Conservation (phyloP, 2,113 vertebrate genomes). For the Thamnophis sirtalis region DNA sequence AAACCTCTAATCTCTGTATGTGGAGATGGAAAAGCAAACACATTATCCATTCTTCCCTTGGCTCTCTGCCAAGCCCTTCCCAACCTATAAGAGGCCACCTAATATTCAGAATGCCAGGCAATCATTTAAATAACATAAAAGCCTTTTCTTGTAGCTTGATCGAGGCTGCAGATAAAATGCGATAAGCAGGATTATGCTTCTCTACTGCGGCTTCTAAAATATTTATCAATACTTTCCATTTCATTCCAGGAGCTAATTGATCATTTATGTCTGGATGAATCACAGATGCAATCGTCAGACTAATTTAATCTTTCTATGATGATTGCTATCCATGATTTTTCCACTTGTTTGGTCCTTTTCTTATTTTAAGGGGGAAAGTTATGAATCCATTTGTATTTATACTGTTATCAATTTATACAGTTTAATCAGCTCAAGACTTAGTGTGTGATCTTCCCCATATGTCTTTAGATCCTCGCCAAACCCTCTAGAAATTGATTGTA, state of each 20-base stretch:
- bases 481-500: neutral
- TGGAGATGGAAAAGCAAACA: slow-evolving; percentile 51
- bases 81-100: slow-evolving; percentile 52
- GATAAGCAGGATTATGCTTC: slow-evolving; percentile 41
- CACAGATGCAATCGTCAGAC: slow-evolving; percentile 29
- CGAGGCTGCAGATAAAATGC: slow-evolving; percentile 35
- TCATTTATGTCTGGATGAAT: slow-evolving; percentile 43
- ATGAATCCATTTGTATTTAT: slow-evolving; percentile 27
- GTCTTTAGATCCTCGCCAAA: neutral
- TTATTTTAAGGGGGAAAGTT: slow-evolving; percentile 26
- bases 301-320: slow-evolving; percentile 26
- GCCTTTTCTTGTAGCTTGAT: slow-evolving; percentile 34
- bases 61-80: slow-evolving; percentile 49
- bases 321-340: neutral
- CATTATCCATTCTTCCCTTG: slow-evolving; percentile 40
- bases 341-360: neutral
- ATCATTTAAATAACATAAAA: slow-evolving; percentile 50
- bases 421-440: neutral
- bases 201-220: slow-evolving; percentile 38
- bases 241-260: slow-evolving; percentile 51
- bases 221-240: slow-evolving; percentile 48
- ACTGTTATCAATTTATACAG: neutral
- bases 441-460: neutral
- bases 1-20: slow-evolving; percentile 51
- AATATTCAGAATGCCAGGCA: slow-evolving; percentile 58